phyloP scores from a whole-genome alignment of 2,797 vertebrate species.

The Argyrosomus regius region DNA sequence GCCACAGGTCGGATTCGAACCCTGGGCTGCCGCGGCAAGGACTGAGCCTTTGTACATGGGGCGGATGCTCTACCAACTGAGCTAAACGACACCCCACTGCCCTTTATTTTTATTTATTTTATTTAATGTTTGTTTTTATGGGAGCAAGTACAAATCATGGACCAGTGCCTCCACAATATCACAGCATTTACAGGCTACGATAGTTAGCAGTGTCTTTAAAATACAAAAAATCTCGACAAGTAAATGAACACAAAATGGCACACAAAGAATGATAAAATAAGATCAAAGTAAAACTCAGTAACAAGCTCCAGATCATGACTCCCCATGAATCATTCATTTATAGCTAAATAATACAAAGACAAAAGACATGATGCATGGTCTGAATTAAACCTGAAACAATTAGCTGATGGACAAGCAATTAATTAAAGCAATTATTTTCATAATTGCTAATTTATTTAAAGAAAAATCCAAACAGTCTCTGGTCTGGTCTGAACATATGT shows the following conservation, averaged over 20 bases:
- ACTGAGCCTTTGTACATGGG: too few relatives aligned
- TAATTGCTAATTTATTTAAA: background rate
- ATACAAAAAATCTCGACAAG: conserved; percentile 8
- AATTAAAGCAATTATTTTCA: background rate
- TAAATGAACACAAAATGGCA: conserved; percentile 17
- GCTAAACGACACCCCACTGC: too few relatives aligned
- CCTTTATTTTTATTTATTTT: background rate
- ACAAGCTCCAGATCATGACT: background rate
- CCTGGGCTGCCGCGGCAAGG: too few relatives aligned
- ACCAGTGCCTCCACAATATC: too few relatives aligned
- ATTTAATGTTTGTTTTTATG: background rate
- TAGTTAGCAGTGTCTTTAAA: background rate
- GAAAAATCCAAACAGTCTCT: background rate
- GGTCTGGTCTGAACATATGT: background rate
- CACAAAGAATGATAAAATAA: background rate
- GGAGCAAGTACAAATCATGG: background rate
- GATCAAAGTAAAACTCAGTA: background rate
- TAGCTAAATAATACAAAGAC: background rate
- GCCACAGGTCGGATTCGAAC: too few relatives aligned
- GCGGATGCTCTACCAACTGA: too few relatives aligned
- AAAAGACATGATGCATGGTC: background rate
- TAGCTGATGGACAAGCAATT: background rate
- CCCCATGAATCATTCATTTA: background rate
- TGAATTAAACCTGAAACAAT: background rate
- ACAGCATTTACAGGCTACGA: background rate